Percentiles rank a stretch among this genome's conserved stretches.
Conservation (phyloP, 2,888 invertebrate species). For the Agrotis clavis region DNA sequence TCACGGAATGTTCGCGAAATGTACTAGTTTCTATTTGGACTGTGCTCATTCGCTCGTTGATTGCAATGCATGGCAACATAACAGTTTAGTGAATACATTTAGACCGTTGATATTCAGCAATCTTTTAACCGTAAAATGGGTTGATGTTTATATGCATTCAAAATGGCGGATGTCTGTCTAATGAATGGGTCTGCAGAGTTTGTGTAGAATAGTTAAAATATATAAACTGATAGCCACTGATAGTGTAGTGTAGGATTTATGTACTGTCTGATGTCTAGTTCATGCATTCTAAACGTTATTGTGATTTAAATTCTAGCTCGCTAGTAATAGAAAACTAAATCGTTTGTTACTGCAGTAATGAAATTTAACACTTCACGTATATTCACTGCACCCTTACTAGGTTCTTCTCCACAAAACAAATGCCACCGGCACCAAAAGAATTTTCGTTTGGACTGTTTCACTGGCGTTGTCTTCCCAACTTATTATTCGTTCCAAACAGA, state of each 20-base stretch:
- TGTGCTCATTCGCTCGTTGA: slow-evolving; percentile 62
- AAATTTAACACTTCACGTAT: background rate
- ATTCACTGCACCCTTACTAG: background rate
- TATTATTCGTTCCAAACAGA: slow-evolving; percentile 88
- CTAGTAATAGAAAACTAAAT: background rate
- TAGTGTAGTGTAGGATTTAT: background rate
- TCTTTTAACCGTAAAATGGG: slow-evolving; percentile 58
- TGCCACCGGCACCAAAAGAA: slow-evolving; percentile 63
- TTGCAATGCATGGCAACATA: slow-evolving; percentile 57
- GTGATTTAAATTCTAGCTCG: background rate
- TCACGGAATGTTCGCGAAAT: slow-evolving; percentile 71
- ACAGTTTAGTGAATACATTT: slow-evolving; percentile 64
- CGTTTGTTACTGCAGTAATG: background rate
- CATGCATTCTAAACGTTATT: background rate
- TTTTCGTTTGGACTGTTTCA: slow-evolving; percentile 71
- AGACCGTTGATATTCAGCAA: slow-evolving; percentile 67
- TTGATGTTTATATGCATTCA: slow-evolving; percentile 66
- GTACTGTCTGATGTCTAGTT: no score
- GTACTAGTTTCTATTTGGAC: slow-evolving; percentile 74
- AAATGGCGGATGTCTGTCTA: slow-evolving; percentile 48
- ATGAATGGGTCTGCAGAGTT: slow-evolving; percentile 26
- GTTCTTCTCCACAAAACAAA: slow-evolving; percentile 38
- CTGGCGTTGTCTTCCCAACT: slow-evolving; percentile 86
- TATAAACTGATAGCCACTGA: background rate
- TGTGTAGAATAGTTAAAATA: background rate